These are phyloP conservation scores for Cephalotes varians DNA, from an alignment of 2,888 invertebrate genomes.

Conservation along the genomic window DNA sequence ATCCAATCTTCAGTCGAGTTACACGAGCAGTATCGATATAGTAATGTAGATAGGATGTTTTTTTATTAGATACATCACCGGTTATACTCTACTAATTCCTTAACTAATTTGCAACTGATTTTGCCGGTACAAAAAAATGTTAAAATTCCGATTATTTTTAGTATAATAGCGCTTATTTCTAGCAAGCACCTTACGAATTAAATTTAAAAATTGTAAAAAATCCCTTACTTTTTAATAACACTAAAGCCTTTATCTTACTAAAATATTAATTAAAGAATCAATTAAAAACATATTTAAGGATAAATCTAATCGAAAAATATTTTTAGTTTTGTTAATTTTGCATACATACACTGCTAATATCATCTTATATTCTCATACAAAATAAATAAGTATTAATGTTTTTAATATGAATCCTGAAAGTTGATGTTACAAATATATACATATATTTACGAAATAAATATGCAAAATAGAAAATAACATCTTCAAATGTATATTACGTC, in stretches of 20 bases:
- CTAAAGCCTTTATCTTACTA: not conserved
- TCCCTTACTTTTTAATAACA: not conserved
- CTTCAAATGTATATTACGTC: not conserved
- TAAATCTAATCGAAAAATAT: not conserved
- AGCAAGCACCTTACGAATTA: not conserved
- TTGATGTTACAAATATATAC: not conserved
- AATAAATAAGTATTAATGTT: not conserved
- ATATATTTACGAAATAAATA: conserved; percentile 1
- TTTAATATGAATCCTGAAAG: not conserved
- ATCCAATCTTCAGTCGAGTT: conserved; percentile 17
- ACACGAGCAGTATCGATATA: conserved; percentile 3
- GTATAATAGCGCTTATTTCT: not conserved
- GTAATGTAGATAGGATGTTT: not conserved
- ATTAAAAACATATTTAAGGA: not conserved
- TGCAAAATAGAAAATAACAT: not conserved
- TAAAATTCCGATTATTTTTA: not conserved
- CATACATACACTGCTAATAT: not conserved
- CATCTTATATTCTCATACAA: not conserved
- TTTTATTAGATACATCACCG: not conserved
- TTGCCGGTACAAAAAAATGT: not conserved
- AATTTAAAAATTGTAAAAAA: not conserved
- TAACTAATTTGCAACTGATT: not conserved
- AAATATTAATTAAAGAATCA: not conserved
- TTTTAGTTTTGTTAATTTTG: not conserved
- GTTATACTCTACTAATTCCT: not conserved